Conservation (phyloP, 1,140 invertebrate genomes). For the Lasaia peninsularis region DNA sequence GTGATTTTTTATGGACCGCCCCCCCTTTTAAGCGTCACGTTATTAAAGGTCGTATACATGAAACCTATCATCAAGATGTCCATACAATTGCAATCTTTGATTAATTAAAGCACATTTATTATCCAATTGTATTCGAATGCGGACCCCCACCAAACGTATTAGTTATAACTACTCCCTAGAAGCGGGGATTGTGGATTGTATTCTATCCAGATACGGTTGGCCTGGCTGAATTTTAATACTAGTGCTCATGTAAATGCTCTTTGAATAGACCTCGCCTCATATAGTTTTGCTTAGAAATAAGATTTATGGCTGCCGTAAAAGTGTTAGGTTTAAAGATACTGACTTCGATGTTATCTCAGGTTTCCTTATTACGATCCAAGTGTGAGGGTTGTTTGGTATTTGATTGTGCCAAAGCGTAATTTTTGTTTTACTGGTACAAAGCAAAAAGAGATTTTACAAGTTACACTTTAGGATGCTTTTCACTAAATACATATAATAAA, state of each 20-base stretch:
- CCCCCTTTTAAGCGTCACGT: too few relatives aligned
- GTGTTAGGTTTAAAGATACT: slow-evolving; percentile 15
- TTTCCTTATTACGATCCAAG: too few relatives aligned
- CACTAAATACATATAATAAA: too few relatives aligned
- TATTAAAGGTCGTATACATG: too few relatives aligned
- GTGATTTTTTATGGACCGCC: too few relatives aligned
- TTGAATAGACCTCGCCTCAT: slow-evolving; percentile 22
- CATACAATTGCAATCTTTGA: background rate
- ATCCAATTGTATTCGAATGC: slow-evolving; percentile 5
- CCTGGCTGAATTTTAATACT: slow-evolving; percentile 26
- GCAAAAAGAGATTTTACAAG: too few relatives aligned
- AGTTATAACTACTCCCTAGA: slow-evolving; percentile 8
- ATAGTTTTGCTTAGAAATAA: slow-evolving; percentile 10
- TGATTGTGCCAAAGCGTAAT: too few relatives aligned
- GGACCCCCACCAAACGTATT: background rate
- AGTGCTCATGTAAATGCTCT: slow-evolving; percentile 22
- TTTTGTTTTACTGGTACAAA: too few relatives aligned
- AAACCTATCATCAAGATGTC: too few relatives aligned
- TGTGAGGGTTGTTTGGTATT: too few relatives aligned
- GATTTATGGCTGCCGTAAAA: slow-evolving; percentile 22
- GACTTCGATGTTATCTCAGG: background rate
- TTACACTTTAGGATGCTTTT: too few relatives aligned
- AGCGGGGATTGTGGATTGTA: slow-evolving; percentile 19
- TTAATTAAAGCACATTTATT: background rate
- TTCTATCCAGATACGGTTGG: slow-evolving; percentile 18